A percentile compares a stretch with the other conserved stretches of the same genome.
Conservation (phyloP, 1,140 invertebrate species). For the Drosophila pandora region DNA sequence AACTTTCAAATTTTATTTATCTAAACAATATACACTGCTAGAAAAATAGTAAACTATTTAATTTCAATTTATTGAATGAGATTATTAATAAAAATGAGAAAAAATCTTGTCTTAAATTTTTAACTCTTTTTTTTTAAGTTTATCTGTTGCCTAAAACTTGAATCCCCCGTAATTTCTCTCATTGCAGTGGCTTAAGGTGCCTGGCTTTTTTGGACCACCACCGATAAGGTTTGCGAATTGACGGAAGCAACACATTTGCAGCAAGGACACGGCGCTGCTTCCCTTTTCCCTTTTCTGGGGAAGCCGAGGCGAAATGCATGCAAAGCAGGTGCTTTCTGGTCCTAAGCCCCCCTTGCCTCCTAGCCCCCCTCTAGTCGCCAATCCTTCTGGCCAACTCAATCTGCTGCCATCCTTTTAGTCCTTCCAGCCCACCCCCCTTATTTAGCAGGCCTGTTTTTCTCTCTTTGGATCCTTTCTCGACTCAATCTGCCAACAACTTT, state of each 20-base stretch:
- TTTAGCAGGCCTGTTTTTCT: background rate
- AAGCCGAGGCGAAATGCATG: constrained; percentile 30
- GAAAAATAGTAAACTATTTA: no score
- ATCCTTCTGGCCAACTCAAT: no score
- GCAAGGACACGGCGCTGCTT: constrained; percentile 3
- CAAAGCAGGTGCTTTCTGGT: constrained; percentile 37
- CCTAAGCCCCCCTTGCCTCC: no score
- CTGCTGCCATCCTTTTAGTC: background rate
- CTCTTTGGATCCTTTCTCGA: constrained; percentile 25
- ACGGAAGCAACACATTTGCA: constrained; percentile 71
- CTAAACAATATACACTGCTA: no score
- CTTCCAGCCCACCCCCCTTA: background rate
- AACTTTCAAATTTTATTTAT: no score
- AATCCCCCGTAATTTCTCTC: background rate
- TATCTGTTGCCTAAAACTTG: no score
- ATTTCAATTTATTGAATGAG: no score
- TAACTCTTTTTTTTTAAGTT: no score
- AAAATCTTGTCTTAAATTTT: no score
- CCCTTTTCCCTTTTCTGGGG: background rate
- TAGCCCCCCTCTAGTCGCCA: no score
- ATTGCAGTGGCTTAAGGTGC: constrained; percentile 16
- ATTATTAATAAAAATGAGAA: no score
- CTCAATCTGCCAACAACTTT: constrained; percentile 65
- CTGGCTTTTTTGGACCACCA: constrained; percentile 22
- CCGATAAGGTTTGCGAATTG: constrained; percentile 70